A percentile compares a stretch with the other conserved stretches of the same genome.
Conservation (phyloP, 2,797 vertebrate species). For the Protonibea diacanthus region DNA sequence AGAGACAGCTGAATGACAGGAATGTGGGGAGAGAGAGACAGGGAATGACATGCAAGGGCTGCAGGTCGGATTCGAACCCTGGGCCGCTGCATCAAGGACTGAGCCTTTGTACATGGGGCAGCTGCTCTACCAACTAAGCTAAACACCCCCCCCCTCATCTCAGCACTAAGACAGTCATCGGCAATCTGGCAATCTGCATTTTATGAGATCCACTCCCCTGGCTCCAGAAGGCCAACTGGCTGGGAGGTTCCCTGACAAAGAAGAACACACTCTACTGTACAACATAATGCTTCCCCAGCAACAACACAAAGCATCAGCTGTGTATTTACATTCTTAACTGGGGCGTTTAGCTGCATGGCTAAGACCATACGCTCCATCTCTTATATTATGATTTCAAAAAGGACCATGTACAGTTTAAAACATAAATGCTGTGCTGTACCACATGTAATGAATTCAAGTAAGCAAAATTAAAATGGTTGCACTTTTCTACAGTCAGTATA, state of each 20-base stretch:
- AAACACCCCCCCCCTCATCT: slow-evolving; percentile 17
- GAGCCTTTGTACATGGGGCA: no score
- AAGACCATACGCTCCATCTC: not conserved
- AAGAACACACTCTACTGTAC: not conserved
- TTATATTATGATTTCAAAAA: no score
- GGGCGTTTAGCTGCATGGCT: not conserved
- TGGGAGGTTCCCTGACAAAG: slow-evolving; percentile 1
- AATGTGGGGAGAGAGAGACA: no score
- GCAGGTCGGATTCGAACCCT: no score
- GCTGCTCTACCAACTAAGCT: no score
- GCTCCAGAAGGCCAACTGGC: slow-evolving; percentile 16
- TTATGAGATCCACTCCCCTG: slow-evolving; percentile 41
- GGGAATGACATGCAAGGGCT: no score
- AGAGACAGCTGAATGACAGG: no score
- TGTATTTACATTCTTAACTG: not conserved
- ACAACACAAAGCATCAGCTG: not conserved
- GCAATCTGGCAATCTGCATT: slow-evolving; percentile 58
- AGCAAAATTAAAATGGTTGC: not conserved
- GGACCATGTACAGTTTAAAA: no score
- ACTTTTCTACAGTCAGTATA: not conserved
- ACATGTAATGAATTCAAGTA: not conserved
- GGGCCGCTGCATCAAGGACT: no score
- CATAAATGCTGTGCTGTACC: no score
- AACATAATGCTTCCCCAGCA: slow-evolving; percentile 2
- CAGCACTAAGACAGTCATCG: slow-evolving; percentile 40